Conservation (phyloP, 2,797 vertebrate genomes). For the Sorex maritimensis region DNA sequence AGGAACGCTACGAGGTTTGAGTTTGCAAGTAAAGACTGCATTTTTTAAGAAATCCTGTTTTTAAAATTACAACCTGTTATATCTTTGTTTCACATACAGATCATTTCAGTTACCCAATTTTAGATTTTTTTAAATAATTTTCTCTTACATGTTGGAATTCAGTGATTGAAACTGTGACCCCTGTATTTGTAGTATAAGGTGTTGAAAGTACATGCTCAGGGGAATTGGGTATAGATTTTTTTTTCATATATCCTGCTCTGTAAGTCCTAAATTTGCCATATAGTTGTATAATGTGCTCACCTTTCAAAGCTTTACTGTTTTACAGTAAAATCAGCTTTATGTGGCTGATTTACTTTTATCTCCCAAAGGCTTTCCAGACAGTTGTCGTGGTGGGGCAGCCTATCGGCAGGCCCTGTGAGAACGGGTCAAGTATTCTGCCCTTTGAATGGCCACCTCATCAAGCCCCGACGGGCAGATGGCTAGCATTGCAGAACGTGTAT, state of each 20-base stretch:
- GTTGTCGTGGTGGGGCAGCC: conserved; percentile 45
- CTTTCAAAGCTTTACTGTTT: background rate
- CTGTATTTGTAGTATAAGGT: conserved; percentile 56
- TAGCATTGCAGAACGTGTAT: conserved; percentile 21
- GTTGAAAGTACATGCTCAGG: conserved; percentile 48
- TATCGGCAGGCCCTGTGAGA: conserved; percentile 54
- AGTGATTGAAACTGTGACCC: conserved; percentile 13
- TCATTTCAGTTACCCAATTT: conserved; percentile 32
- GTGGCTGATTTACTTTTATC: conserved; percentile 59
- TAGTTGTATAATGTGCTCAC: conserved; percentile 22
- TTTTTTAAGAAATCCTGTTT: conserved; percentile 67
- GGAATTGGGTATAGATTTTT: conserved; percentile 27
- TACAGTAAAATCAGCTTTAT: conserved; percentile 64
- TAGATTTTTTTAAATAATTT: conserved; percentile 53
- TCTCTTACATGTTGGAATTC: conserved; percentile 62
- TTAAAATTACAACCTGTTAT: conserved; percentile 60
- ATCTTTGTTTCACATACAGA: conserved; percentile 42
- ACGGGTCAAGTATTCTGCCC: conserved; percentile 46
- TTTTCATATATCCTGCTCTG: conserved; percentile 1
- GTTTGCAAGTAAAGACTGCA: conserved; percentile 57
- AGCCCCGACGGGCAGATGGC: conserved; percentile 52
- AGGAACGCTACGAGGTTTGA: background rate
- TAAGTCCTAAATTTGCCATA: conserved; percentile 48
- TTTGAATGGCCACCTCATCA: conserved; percentile 61
- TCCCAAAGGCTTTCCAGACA: conserved; percentile 68